phyloP scores from a whole-genome alignment of 2,113 vertebrate genomes.

The Pseudorhombus dupliciocellatus region DNA sequence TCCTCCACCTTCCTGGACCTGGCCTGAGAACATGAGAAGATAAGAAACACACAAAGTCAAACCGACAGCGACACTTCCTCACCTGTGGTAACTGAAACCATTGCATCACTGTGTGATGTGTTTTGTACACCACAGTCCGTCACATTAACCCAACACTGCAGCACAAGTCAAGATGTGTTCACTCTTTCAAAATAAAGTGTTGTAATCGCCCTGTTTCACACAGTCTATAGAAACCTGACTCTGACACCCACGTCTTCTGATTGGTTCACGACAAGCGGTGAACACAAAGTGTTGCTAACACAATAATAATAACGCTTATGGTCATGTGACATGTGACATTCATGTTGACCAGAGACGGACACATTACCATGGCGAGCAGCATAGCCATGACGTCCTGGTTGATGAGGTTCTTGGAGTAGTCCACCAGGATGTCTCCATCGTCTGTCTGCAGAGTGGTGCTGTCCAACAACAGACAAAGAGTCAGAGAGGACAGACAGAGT shows the following conservation, averaged over 20 bases:
- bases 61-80: too few species aligned
- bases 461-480: constrained; percentile 15
- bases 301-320: too few species aligned
- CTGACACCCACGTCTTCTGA: neutral
- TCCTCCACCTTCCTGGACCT: constrained; percentile 90
- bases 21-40: constrained; percentile 77
- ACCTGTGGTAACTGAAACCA: too few species aligned
- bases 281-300: too few species aligned
- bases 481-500: neutral
- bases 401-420: constrained; percentile 96
- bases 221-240: neutral
- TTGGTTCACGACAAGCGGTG: too few species aligned
- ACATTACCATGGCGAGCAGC: constrained; percentile 86
- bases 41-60: too few species aligned
- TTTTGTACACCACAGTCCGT: constrained; percentile 8
- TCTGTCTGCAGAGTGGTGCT: constrained; percentile 87
- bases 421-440: constrained; percentile 91
- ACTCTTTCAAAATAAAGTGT: constrained; percentile 40
- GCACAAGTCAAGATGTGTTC: neutral
- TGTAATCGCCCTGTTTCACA: constrained; percentile 31
- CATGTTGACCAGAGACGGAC: neutral
- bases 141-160: neutral
- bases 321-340: too few species aligned
- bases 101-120: neutral
- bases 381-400: constrained; percentile 89